Evolutionary conservation across 1,140 invertebrate genomes (phyloP), one percentile per base, ranked within the genome.

Genomic region (Drosophila mojavensis): DNA sequence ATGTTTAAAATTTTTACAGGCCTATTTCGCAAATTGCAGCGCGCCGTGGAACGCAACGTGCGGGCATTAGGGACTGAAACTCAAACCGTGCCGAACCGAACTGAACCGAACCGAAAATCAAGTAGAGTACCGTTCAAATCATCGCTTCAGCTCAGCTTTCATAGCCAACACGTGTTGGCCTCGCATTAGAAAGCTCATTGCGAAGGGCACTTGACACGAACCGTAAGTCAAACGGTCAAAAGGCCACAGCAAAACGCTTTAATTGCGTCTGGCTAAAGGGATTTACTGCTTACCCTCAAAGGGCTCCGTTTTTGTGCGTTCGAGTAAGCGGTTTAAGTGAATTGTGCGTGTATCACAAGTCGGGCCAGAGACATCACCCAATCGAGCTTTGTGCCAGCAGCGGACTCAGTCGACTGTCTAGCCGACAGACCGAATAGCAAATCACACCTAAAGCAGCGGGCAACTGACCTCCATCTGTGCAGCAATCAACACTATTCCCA

Each of bases 241-340:
- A 50, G 62, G 50, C 33, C 65, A 15, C 51, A 50, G 36, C 33
- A 55, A 74, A 72, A 51, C 72, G 59, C 63, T 82, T 88, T 86
- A 86, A 86, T 88, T 83, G 73, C 68, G 68, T 71, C 60, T 75
- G 64, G 59, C 60, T 67, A 47, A 88, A 88, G 65, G 69, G 76
- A 82, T 70, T 86, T 86, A 51, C 67, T 50, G 62, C 71, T 45
- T 60, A 28, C 10, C 20, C 50, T 6, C 13, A 26, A 54, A 39
- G 28, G 4, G 28, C 26, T 48, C 47, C 20, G 20, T 13, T 47
- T 53, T 9, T 45, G 43, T 17, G 43, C n/a, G 26, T 26, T 10
- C 30, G 20, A 48, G 67, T 11, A 71, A 70, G 51, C 41, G 6
- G 60, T 50, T 51, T 11, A 60, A 62, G 26, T 62, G 60, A 39